phyloP scores from a whole-genome alignment of 2,888 invertebrate species.

The Mythimna vitellina region DNA sequence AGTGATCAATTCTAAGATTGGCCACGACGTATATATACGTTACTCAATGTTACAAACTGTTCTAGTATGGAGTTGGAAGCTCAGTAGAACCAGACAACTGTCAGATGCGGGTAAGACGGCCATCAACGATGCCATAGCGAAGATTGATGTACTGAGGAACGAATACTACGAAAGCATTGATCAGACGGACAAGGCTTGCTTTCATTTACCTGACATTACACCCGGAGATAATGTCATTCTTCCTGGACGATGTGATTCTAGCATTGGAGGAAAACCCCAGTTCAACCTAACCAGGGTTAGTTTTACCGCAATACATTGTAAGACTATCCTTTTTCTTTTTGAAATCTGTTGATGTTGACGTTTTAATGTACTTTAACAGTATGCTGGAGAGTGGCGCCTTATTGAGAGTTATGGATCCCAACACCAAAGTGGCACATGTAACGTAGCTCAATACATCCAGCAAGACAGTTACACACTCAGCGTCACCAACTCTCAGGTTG shows the following conservation, averaged over 20 bases:
- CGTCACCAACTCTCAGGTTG: conserved; percentile 77
- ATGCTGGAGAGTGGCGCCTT: conserved; percentile 75
- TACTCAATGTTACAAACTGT: neutral
- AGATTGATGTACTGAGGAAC: conserved; percentile 71
- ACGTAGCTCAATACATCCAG: conserved; percentile 73
- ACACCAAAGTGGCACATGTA: conserved; percentile 77
- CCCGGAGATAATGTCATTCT: conserved; percentile 73
- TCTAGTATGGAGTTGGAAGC: conserved; percentile 77
- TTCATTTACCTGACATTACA: conserved; percentile 74
- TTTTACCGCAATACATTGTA: neutral
- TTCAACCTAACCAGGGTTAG: conserved; percentile 64
- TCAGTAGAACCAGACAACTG: conserved; percentile 74
- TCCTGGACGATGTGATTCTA: conserved; percentile 75
- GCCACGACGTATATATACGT: no score
- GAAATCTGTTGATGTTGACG: neutral
- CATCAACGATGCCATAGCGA: conserved; percentile 71
- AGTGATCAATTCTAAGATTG: no score
- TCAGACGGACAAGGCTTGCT: conserved; percentile 76
- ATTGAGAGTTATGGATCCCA: conserved; percentile 77
- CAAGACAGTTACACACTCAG: conserved; percentile 63
- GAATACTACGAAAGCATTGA: conserved; percentile 72
- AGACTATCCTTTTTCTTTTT: no score
- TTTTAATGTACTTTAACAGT: conserved; percentile 52
- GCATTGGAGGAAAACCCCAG: conserved; percentile 71
- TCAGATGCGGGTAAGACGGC: conserved; percentile 60